phyloP scores from a whole-genome alignment of 2,888 invertebrate genomes.

The Acanthosoma haemorrhoidale region DNA sequence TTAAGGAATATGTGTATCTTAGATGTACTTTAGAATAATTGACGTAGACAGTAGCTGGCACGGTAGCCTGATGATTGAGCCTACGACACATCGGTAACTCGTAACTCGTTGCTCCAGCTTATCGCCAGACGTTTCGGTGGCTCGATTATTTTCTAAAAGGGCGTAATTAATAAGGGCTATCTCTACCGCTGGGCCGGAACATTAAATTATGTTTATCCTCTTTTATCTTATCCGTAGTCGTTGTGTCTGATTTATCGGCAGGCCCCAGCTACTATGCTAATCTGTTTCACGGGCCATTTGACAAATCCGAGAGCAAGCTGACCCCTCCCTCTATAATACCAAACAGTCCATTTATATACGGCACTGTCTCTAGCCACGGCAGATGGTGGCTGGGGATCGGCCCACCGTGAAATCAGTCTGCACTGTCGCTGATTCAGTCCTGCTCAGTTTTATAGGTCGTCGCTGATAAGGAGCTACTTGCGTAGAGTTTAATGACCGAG shows the following conservation, averaged over 20 bases:
- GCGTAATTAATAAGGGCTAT: not conserved
- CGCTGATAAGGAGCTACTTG: too few relatives aligned
- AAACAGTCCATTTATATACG: slow-evolving; percentile 21
- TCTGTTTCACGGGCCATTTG: slow-evolving; percentile 18
- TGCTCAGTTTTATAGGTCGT: not conserved
- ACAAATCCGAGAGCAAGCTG: slow-evolving; percentile 12
- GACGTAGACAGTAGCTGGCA: too few relatives aligned
- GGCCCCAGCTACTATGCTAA: slow-evolving; percentile 5
- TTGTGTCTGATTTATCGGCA: slow-evolving; percentile 7
- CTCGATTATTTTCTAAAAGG: not conserved
- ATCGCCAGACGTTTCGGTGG: not conserved
- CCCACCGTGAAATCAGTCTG: not conserved
- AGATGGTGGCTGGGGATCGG: not conserved
- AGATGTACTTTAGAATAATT: too few relatives aligned
- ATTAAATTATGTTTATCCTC: slow-evolving; percentile 16
- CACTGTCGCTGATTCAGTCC: not conserved
- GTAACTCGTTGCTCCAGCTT: too few relatives aligned
- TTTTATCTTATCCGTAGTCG: slow-evolving; percentile 3
- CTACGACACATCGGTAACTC: too few relatives aligned
- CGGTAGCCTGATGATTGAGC: too few relatives aligned
- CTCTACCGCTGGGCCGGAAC: not conserved
- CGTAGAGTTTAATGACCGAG: too few relatives aligned
- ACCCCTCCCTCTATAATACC: not conserved
- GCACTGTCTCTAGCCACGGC: not conserved
- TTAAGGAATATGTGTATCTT: too few relatives aligned